Evolutionary conservation across 2,888 invertebrate genomes (phyloP), one percentile per base, ranked within the genome.

Genomic region (Amphipyra tragopoginis): DNA sequence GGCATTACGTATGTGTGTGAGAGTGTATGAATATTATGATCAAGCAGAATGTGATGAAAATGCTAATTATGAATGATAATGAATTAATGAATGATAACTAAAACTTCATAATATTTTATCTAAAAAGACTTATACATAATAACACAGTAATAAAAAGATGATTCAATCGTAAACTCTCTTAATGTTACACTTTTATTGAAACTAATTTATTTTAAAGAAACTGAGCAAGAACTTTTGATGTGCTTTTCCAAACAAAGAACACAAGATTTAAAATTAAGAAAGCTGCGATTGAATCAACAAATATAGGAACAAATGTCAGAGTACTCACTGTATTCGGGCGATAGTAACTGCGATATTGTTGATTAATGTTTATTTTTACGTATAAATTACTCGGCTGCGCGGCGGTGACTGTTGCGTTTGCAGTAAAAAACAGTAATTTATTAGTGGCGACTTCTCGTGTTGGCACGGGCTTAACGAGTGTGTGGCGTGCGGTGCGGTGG

Each of bases 361-460:
- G 93, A 93, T 93, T 91, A 90, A 92, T 93, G 92, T 92, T 90
- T 92, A 91, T 92, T 93, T 92, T 91, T 88, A 93, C 92, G 93
- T 94, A 94, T 90, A 93, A 94, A 92, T 93, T 89, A 93, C 83
- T 89, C 89, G 90, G 87, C 86, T 87, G 91, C 94, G 92, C 93
- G 95, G 87, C 94, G 93, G 88, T 93, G 94, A 95, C 96, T 95
- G 93, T 89, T 89, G 84, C 88, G 89, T 87, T 90, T 90, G 90
- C 91, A 90, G 93, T 93, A 93, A 94, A 93, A 94, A 94, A 94
- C 93, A 92, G 93, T 94, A 94, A 94, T 94, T 94, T 94, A 94
- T 96, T 95, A 94, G 95, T 94, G 95, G 95, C 95, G 95, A 95
- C 95, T 95, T 95, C 95, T 96, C 95, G 96, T 95, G 94, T 95